A percentile compares a stretch with the other conserved stretches of the same genome.
These are phyloP conservation scores for Anolis sagrei DNA, from an alignment of 2,113 vertebrate genomes.

Conservation along the genomic window DNA sequence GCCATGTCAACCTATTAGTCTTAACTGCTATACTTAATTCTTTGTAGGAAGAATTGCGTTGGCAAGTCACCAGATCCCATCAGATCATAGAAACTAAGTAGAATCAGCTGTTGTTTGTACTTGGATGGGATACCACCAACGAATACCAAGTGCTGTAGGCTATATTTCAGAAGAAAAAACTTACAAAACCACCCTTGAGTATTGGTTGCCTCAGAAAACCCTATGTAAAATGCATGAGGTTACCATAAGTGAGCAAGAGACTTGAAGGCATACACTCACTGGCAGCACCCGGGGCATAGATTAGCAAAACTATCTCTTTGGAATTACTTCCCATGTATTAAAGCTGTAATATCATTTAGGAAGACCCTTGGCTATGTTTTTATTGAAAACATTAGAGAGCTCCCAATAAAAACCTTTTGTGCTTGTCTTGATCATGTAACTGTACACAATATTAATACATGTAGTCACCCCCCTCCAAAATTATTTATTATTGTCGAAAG, in stretches of 20 bases:
- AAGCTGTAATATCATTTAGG: neutral
- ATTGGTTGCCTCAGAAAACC: too few relatives aligned
- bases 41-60: neutral
- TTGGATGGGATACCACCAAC: too few relatives aligned
- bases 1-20: neutral
- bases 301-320: too few relatives aligned
- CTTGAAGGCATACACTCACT: too few relatives aligned
- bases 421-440: neutral
- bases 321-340: neutral
- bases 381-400: neutral
- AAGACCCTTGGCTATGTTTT: neutral
- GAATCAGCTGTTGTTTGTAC: too few relatives aligned
- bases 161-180: too few relatives aligned
- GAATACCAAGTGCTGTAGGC: too few relatives aligned
- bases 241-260: too few relatives aligned
- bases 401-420: neutral
- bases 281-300: too few relatives aligned
- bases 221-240: too few relatives aligned
- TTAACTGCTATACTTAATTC: fast-evolving
- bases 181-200: too few relatives aligned
- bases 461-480: neutral
- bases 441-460: neutral
- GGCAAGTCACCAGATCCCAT: neutral
- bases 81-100: too few relatives aligned
- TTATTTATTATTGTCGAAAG: neutral